Percentiles rank a stretch among this genome's conserved stretches.
These are phyloP conservation scores for Aurelia sp. DNA, from an alignment of 30 jellyfish, hydroid and myxozoan species.

Conservation along the genomic window DNA sequence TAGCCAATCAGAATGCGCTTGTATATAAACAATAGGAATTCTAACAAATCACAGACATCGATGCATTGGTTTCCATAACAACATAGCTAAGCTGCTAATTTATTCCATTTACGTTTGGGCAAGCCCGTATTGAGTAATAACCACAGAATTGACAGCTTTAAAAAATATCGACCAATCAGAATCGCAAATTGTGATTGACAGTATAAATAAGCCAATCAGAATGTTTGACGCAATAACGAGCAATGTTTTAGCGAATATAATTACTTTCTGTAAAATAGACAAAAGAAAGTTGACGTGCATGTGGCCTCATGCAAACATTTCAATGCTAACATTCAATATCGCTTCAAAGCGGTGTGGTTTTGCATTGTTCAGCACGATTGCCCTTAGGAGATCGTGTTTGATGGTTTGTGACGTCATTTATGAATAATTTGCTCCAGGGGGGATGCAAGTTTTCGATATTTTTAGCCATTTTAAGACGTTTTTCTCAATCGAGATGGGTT, in stretches of 20 bases:
- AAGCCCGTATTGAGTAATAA: conserved; percentile 11
- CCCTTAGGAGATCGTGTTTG: background rate
- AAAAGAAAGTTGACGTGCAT: conserved; percentile 7
- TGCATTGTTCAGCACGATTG: background rate
- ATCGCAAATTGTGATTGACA: conserved; percentile 22
- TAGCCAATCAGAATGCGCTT: conserved; percentile 15
- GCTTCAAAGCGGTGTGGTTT: conserved; percentile 3
- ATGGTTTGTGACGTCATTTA: conserved; percentile 17
- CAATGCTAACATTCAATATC: background rate
- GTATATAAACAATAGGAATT: background rate
- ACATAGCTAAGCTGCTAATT: background rate
- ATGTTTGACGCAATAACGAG: conserved; percentile 28
- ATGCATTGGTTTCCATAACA: conserved; percentile 20
- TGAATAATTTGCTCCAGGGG: background rate
- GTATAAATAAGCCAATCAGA: conserved; percentile 4
- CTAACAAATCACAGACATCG: conserved; percentile 1
- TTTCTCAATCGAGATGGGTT: no score
- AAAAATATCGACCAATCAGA: background rate
- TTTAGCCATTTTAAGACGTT: no score
- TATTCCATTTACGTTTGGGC: conserved; percentile 3
- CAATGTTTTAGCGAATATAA: background rate
- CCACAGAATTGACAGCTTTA: background rate
- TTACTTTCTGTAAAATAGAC: background rate
- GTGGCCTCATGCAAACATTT: conserved; percentile 11
- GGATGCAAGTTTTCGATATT: background rate